phyloP scores from a whole-genome alignment of 1,140 invertebrate genomes.

The Calliopsis andreniformis region DNA sequence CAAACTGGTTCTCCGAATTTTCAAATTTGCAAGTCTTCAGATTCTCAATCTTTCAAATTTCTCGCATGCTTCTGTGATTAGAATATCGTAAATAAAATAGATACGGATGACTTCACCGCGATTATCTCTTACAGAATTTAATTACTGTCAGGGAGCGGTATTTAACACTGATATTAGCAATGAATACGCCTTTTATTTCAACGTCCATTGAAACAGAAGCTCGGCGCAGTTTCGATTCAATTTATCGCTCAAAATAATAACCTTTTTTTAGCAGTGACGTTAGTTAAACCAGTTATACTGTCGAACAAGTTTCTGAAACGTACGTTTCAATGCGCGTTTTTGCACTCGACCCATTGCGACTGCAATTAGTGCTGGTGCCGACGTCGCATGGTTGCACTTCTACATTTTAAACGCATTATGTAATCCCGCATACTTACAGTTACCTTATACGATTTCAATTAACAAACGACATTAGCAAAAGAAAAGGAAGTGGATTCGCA shows the following conservation, averaged over 20 bases:
- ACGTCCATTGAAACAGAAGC: too few relatives aligned
- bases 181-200: too few relatives aligned
- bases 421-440: conserved; percentile 38
- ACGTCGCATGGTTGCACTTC: conserved; percentile 10
- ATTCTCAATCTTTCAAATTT: too few relatives aligned
- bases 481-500: background rate
- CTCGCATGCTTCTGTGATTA: too few relatives aligned
- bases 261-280: background rate
- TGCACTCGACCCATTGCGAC: conserved; percentile 38
- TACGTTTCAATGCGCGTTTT: conserved; percentile 31
- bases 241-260: background rate
- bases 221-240: too few relatives aligned
- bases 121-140: too few relatives aligned
- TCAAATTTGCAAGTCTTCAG: too few relatives aligned
- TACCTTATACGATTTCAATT: conserved; percentile 26
- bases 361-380: conserved; percentile 35
- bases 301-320: conserved; percentile 21
- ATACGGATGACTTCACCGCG: too few relatives aligned
- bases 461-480: background rate
- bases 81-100: too few relatives aligned
- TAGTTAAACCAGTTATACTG: conserved; percentile 8
- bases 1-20: too few relatives aligned
- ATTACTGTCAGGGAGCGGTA: too few relatives aligned
- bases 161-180: too few relatives aligned
- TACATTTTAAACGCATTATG: conserved; percentile 38